Evolutionary conservation across 2,113 vertebrate genomes (phyloP).

Genomic region (Neolamprologus toae): DNA sequence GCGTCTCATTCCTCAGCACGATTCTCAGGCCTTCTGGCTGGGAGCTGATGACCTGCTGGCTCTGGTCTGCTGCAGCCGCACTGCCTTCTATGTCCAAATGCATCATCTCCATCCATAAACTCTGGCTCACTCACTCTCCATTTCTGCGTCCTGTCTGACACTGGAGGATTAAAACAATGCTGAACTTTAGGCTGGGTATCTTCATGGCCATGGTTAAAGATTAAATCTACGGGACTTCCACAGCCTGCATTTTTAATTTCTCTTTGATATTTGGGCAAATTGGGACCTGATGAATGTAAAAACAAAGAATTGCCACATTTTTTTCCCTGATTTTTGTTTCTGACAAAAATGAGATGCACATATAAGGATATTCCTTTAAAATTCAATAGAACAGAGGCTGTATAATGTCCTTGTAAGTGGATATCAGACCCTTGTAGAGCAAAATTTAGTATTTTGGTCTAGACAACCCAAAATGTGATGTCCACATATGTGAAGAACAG

Average conservation of each 20-base stretch:
- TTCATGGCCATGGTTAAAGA: not conserved
- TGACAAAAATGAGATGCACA: not conserved
- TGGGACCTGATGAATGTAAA: not conserved
- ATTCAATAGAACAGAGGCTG: not conserved
- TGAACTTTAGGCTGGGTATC: not conserved
- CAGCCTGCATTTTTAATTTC: not conserved
- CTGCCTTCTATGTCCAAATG: constrained; percentile 21
- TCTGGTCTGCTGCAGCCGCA: not conserved
- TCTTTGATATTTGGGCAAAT: not conserved
- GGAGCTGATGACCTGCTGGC: constrained; percentile 11
- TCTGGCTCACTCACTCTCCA: not conserved
- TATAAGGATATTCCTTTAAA: not conserved
- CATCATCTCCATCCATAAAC: not conserved
- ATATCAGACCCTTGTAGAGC: fast-evolving
- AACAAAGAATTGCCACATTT: not conserved
- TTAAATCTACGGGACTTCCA: not conserved
- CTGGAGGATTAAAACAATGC: not conserved
- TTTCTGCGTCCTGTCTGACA: not conserved
- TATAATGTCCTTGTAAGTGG: not conserved
- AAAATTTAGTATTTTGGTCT: not conserved
- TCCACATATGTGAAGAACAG: not conserved
- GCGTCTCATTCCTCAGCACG: not conserved
- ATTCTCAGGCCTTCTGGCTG: constrained; percentile 10
- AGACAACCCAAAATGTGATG: not conserved
- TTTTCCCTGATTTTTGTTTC: not conserved